These are phyloP conservation scores for Clusia tigrina DNA, from an alignment of 2,888 invertebrate species.

Conservation along the genomic window DNA sequence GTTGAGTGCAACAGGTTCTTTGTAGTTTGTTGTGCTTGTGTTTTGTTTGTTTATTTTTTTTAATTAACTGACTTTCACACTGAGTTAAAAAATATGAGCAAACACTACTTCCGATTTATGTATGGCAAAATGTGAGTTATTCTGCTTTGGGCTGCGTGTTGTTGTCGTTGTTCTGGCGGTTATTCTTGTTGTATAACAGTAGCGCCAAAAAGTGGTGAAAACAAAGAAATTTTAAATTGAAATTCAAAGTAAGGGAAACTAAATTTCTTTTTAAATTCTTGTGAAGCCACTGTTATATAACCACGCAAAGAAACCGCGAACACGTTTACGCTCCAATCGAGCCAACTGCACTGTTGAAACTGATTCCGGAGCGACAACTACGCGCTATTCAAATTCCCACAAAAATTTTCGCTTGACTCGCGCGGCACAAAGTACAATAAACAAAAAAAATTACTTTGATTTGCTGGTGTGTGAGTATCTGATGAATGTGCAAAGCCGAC, in stretches of 20 bases:
- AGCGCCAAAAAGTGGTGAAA: too few species aligned
- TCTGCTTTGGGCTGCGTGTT: too few species aligned
- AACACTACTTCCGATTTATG: too few species aligned
- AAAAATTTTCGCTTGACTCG: constrained; percentile 7
- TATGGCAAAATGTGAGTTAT: too few species aligned
- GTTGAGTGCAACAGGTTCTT: neutral
- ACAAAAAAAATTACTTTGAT: neutral
- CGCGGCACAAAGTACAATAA: constrained; percentile 1
- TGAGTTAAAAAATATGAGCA: too few species aligned
- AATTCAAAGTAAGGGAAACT: constrained; percentile 40
- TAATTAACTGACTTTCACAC: neutral
- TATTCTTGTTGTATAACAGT: neutral
- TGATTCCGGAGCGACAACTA: constrained; percentile 39
- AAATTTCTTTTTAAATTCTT: constrained; percentile 35
- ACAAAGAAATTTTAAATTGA: constrained; percentile 26
- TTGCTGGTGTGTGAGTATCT: too few species aligned
- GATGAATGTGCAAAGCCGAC: too few species aligned
- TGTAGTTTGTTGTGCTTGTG: neutral
- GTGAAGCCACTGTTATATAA: constrained; percentile 31
- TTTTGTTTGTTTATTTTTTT: neutral
- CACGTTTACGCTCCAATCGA: constrained; percentile 56
- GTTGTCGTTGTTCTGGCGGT: neutral
- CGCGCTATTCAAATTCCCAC: constrained; percentile 21
- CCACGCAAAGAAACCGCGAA: constrained; percentile 23
- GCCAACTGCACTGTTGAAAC: constrained; percentile 61